These are phyloP conservation scores for Rapana venosa DNA, from an alignment of 2,888 invertebrate genomes.

Conservation along the genomic window DNA sequence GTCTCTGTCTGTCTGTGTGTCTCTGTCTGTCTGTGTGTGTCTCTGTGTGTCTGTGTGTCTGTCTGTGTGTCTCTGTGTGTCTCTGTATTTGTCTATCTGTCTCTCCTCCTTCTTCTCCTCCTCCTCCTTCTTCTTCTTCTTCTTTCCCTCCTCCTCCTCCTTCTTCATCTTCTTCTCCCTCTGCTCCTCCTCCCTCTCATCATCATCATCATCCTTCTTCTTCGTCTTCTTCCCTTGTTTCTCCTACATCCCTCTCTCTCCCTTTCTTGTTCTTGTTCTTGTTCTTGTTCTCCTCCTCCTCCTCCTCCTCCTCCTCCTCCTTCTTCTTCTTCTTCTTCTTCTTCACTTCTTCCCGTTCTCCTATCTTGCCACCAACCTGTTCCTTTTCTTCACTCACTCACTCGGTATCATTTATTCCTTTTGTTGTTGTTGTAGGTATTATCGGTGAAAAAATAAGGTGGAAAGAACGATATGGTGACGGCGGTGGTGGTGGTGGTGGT, in stretches of 20 bases:
- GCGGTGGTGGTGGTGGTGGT: too few relatives aligned
- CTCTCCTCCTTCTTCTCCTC: conserved; percentile 34
- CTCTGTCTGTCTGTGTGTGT: conserved; percentile 27
- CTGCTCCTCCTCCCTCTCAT: neutral
- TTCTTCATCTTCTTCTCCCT: neutral
- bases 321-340: neutral
- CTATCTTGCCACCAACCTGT: too few relatives aligned
- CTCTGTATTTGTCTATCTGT: conserved; percentile 43
- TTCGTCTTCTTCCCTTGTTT: neutral
- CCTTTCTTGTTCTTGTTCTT: neutral
- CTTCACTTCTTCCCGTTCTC: too few relatives aligned
- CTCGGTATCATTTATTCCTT: too few relatives aligned
- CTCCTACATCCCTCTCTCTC: neutral
- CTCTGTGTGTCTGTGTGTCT: conserved; percentile 13
- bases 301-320: neutral
- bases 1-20: conserved; percentile 1
- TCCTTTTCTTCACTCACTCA: too few relatives aligned
- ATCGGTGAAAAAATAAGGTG: too few relatives aligned
- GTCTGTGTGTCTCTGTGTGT: conserved; percentile 32
- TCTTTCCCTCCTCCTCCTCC: neutral
- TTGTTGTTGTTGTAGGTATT: too few relatives aligned
- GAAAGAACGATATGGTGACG: too few relatives aligned
- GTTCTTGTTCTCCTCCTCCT: neutral
- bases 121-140: neutral
- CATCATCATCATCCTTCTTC: too few relatives aligned